These are phyloP conservation scores for Drosophila acutilabella DNA, from an alignment of 2,888 invertebrate species.

Conservation along the genomic window DNA sequence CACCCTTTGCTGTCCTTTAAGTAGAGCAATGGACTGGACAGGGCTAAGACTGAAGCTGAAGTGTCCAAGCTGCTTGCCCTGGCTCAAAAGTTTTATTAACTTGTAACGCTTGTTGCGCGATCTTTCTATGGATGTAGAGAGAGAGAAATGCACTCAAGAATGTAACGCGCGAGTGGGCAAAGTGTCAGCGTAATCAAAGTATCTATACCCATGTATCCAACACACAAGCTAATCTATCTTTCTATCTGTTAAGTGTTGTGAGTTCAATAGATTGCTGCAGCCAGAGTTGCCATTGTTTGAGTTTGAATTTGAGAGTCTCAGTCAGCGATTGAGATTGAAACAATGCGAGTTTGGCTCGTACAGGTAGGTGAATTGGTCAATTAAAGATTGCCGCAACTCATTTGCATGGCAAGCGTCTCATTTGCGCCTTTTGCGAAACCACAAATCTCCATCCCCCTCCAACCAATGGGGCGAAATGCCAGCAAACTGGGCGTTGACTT, in stretches of 20 bases:
- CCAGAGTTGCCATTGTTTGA: slow-evolving; percentile 14
- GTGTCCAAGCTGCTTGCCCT: slow-evolving; percentile 38
- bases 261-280: slow-evolving; percentile 66
- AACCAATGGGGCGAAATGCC: slow-evolving; percentile 16
- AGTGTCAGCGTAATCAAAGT: slow-evolving; percentile 57
- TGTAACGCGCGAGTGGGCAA: slow-evolving; percentile 73
- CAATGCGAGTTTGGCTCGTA: slow-evolving; percentile 38
- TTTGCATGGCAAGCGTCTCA: slow-evolving; percentile 61
- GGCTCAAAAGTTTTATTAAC: slow-evolving; percentile 71
- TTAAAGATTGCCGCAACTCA: slow-evolving; percentile 64
- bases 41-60: slow-evolving; percentile 15
- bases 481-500: slow-evolving; percentile 69
- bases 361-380: slow-evolving; percentile 56
- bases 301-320: slow-evolving; percentile 7
- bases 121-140: slow-evolving; percentile 39
- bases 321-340: slow-evolving; percentile 23
- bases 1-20: not conserved
- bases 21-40: slow-evolving; percentile 18
- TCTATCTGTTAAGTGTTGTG: slow-evolving; percentile 56
- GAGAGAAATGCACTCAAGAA: slow-evolving; percentile 73
- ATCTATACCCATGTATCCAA: not conserved
- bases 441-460: slow-evolving; percentile 25
- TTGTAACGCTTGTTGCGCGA: slow-evolving; percentile 65
- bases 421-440: slow-evolving; percentile 43
- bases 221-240: not conserved